Conservation (phyloP, 2,797 vertebrate genomes). For the Darevskia nairensis region DNA sequence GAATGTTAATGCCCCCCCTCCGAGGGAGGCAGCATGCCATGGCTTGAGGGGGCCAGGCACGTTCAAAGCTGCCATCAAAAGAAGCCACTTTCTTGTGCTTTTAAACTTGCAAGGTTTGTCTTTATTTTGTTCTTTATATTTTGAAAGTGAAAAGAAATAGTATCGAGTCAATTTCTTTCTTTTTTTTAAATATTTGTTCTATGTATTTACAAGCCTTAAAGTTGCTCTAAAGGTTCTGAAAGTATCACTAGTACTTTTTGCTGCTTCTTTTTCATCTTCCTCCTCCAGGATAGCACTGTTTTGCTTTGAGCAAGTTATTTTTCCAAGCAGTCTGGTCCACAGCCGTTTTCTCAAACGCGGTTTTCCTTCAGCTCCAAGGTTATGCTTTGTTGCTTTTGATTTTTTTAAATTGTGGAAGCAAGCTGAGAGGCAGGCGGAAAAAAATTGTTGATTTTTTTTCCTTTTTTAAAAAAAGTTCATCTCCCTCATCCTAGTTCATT, state of each 20-base stretch:
- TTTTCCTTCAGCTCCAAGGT: conserved; percentile 74
- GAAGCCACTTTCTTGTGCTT: conserved; percentile 76
- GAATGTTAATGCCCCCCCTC: not conserved
- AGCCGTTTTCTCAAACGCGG: conserved; percentile 65
- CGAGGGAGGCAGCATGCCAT: conserved; percentile 33
- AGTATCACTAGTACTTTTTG: conserved; percentile 87
- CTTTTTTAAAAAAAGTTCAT: conserved; percentile 47
- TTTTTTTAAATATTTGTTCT: conserved; percentile 84
- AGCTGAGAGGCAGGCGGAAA: conserved; percentile 81
- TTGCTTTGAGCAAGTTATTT: conserved; percentile 72
- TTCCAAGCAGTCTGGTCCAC: conserved; percentile 78
- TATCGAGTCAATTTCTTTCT: conserved; percentile 80
- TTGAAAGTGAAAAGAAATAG: conserved; percentile 86
- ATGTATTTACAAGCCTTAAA: conserved; percentile 99
- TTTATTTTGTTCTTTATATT: conserved; percentile 87
- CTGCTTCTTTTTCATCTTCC: conserved; percentile 58
- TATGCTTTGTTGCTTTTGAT: conserved; percentile 73
- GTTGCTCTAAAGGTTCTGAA: conserved; percentile 89
- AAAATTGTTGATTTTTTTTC: conserved; percentile 69
- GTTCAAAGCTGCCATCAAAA: conserved; percentile 71
- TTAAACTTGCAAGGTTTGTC: conserved; percentile 84
- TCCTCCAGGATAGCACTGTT: conserved; percentile 80
- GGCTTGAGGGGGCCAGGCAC: conserved; percentile 25
- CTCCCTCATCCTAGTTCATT: conserved; percentile 73
- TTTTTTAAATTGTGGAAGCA: conserved; percentile 77